A percentile compares a stretch with the other conserved stretches of the same genome.
phyloP scores from a whole-genome alignment of 1,140 invertebrate species.

The Drosophila micromelanica region DNA sequence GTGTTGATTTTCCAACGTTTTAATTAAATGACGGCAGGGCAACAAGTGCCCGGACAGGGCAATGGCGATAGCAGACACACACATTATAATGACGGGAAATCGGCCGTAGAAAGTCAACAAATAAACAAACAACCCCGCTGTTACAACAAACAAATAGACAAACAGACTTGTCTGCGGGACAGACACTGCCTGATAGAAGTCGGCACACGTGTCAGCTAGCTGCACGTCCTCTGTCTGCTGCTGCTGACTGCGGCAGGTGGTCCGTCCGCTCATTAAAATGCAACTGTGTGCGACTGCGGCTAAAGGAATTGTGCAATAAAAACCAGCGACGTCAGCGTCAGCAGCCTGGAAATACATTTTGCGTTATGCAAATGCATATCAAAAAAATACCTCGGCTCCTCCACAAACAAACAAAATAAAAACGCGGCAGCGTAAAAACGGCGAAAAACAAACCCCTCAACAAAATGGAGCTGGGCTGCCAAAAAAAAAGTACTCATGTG shows the following conservation, averaged over 20 bases:
- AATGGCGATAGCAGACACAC: constrained; percentile 1
- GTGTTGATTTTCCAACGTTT: constrained; percentile 79
- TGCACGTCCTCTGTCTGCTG: neutral
- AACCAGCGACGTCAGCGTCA: constrained; percentile 41
- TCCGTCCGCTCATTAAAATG: constrained; percentile 71
- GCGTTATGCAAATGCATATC: constrained; percentile 72
- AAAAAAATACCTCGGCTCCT: constrained; percentile 50
- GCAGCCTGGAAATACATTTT: constrained; percentile 73
- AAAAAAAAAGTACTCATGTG: constrained; percentile 1
- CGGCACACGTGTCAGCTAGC: constrained; percentile 68
- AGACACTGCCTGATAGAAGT: constrained; percentile 77
- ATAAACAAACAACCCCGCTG: constrained; percentile 71
- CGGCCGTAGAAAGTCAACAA: constrained; percentile 57
- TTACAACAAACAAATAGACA: constrained; percentile 50
- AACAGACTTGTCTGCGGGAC: constrained; percentile 5
- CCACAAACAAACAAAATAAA: neutral
- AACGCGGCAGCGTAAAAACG: constrained; percentile 29
- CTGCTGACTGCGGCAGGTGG: constrained; percentile 8
- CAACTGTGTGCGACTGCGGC: constrained; percentile 68
- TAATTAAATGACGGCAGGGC: constrained; percentile 74
- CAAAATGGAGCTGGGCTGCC: constrained; percentile 20
- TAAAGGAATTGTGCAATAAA: constrained; percentile 78
- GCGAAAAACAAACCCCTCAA: constrained; percentile 23
- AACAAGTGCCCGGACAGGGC: constrained; percentile 21
- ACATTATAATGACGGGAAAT: constrained; percentile 54